These are phyloP conservation scores for Nephotettix cincticeps DNA, from an alignment of 1,140 invertebrate genomes.

Conservation along the genomic window DNA sequence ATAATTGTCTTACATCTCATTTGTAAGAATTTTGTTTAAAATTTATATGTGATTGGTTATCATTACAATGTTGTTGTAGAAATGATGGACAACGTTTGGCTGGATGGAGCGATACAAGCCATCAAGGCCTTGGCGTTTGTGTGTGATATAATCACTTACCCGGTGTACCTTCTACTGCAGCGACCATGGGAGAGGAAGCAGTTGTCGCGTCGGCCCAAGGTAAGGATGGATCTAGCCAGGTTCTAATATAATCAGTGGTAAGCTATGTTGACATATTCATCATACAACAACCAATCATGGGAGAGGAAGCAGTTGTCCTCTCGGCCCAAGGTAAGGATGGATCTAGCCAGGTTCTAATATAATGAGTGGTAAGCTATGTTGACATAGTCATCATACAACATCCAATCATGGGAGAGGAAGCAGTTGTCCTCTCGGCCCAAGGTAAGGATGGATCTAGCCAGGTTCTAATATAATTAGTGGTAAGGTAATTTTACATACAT, in stretches of 20 bases:
- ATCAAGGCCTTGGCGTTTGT: slow-evolving; percentile 76
- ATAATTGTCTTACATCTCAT: too few relatives aligned
- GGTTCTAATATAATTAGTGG: too few relatives aligned
- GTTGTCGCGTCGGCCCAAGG: slow-evolving; percentile 73
- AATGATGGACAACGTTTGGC: slow-evolving; percentile 63
- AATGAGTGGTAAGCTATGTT: too few relatives aligned
- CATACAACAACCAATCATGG: too few relatives aligned
- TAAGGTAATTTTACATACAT: too few relatives aligned
- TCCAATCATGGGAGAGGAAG: slow-evolving; percentile 82
- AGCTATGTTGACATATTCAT: too few relatives aligned
- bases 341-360: too few relatives aligned
- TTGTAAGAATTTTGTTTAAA: too few relatives aligned
- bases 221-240: too few relatives aligned
- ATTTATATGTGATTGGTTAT: not conserved
- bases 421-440: slow-evolving; percentile 71
- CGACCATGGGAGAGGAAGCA: slow-evolving; percentile 81
- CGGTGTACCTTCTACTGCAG: slow-evolving; percentile 84
- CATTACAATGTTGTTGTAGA: slow-evolving; percentile 22
- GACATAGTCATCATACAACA: too few relatives aligned
- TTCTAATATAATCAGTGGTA: too few relatives aligned
- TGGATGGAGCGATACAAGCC: slow-evolving; percentile 68
- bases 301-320: slow-evolving; percentile 70
- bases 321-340: slow-evolving; percentile 78
- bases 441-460: too few relatives aligned
- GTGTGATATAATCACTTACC: slow-evolving; percentile 88